Evolutionary conservation across 2,888 invertebrate species (phyloP).

Genomic region (Vesta saturnalis): DNA sequence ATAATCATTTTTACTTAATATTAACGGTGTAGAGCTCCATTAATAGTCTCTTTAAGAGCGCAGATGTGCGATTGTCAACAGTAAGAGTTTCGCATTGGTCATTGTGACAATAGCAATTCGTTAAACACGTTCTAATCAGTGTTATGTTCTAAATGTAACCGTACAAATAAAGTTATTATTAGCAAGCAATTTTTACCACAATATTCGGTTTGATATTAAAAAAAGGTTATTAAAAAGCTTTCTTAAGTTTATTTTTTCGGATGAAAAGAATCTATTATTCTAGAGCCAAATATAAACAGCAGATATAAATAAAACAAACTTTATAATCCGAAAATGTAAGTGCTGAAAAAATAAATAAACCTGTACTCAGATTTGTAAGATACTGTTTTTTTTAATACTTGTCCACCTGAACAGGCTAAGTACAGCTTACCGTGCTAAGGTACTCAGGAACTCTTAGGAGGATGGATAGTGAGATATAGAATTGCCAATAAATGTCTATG

Average conservation of each 20-base stretch:
- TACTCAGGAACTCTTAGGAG: too few relatives aligned
- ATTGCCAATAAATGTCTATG: too few relatives aligned
- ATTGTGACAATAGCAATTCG: constrained; percentile 50
- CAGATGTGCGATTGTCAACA: constrained; percentile 51
- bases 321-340: neutral
- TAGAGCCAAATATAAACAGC: neutral
- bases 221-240: neutral
- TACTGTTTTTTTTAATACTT: too few relatives aligned
- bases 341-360: too few relatives aligned
- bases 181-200: neutral
- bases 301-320: neutral
- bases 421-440: too few relatives aligned
- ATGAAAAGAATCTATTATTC: neutral
- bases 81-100: constrained; percentile 50
- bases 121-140: constrained; percentile 39
- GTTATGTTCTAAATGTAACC: constrained; percentile 25
- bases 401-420: too few relatives aligned
- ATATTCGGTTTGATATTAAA: neutral
- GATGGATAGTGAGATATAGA: too few relatives aligned
- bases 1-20: neutral
- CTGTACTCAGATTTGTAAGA: too few relatives aligned
- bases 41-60: constrained; percentile 48
- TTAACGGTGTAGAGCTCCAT: constrained; percentile 46
- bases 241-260: neutral
- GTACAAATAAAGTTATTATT: constrained; percentile 21